Base-by-base conservation (phyloP, 2,797 vertebrate species). In the Pelodytes ibericus region DNA sequence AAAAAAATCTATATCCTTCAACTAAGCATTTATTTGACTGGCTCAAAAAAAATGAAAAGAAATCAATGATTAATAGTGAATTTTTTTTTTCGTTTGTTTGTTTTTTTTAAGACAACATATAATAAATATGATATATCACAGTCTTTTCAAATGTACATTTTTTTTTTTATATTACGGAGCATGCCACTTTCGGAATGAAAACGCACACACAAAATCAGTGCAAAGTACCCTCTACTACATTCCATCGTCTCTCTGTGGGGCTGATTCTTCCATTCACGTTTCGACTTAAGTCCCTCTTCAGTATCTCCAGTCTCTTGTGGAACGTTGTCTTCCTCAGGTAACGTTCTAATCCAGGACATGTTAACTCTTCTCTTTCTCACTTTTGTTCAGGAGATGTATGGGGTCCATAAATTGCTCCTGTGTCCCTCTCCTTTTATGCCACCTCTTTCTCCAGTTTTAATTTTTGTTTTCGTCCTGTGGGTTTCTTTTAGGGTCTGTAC, bases 121-220 rank as follows among this genome's bases (percentile, higher is more conserved):
- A 93, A 93, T 93, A 93, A 93, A 93, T 93, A 93, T 89, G 89
- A 91, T 91, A 90, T 90, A 89, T 92, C 89, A 89, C 88, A 86
- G 88, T 91, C 90, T 91, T 91, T 90, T 86, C 82, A 89, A 53
- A 85, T 88, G 87, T 86, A 89, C 87, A 87, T 75, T 84, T 89
- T 60, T n/a, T n/a, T 27, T 31, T 49, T 90, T 88, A 80, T 87
- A 90, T 87, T 86, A 88, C 53, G 90, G 87, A 90, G 89, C 92
- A 93, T 92, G 92, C 90, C 90, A 89, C 89, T 92, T 91, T 87
- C 88, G 76, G 87, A 87, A 87, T 84, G 85, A 90, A 89, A 90
- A 91, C 86, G 78, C 81, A 87, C 82, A 89, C 88, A 86, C 90
- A 84, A 89, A 89, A 88, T 90, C 90, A 92, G 90, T 91, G 91